These are phyloP conservation scores for Troilus luridus DNA, from an alignment of 2,888 invertebrate species.

Conservation along the genomic window DNA sequence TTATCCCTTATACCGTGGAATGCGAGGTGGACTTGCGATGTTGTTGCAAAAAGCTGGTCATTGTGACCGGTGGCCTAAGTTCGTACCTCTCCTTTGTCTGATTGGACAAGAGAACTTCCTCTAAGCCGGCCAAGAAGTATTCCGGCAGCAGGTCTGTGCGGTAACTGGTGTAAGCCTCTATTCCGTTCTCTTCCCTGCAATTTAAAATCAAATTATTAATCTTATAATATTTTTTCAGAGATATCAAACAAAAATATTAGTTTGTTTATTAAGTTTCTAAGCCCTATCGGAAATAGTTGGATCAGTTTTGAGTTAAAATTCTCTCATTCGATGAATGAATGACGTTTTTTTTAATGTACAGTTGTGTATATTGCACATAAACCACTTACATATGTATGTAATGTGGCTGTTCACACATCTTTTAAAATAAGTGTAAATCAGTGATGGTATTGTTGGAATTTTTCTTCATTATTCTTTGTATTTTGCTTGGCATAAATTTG, in stretches of 20 bases:
- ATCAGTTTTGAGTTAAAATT: too few relatives aligned
- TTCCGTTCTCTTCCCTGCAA: conserved; percentile 51
- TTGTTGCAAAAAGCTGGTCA: conserved; percentile 61
- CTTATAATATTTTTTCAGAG: neutral
- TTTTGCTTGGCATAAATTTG: too few relatives aligned
- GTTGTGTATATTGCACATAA: too few relatives aligned
- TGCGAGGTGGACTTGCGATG: conserved; percentile 20
- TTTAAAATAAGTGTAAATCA: too few relatives aligned
- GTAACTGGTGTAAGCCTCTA: conserved; percentile 65
- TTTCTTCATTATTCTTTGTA: too few relatives aligned
- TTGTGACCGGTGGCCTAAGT: conserved; percentile 65
- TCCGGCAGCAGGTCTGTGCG: conserved; percentile 72
- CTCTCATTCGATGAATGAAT: too few relatives aligned
- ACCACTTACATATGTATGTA: too few relatives aligned
- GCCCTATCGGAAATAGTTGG: too few relatives aligned
- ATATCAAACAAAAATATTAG: neutral
- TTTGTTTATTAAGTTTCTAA: too few relatives aligned
- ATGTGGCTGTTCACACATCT: too few relatives aligned
- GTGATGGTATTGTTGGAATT: too few relatives aligned
- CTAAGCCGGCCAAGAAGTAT: conserved; percentile 75
- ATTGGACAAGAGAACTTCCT: conserved; percentile 73
- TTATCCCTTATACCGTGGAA: conserved; percentile 49
- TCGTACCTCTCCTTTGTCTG: conserved; percentile 66
- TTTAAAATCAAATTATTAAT: neutral
- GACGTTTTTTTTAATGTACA: too few relatives aligned